Evolutionary conservation across 2,113 vertebrate species (phyloP).

Genomic region (Myanophis thanlyinensis): DNA sequence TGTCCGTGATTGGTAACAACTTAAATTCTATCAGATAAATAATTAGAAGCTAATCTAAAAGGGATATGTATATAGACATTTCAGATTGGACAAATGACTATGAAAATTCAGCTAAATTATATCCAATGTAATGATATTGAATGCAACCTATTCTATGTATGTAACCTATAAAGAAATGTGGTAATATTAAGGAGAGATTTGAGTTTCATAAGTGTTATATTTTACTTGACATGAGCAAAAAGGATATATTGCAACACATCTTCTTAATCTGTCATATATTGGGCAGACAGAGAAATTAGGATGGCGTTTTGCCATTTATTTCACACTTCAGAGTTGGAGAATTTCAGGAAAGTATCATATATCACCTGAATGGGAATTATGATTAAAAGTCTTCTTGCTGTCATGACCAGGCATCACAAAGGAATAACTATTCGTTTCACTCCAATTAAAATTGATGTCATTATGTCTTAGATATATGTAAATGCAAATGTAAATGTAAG

Average conservation of each 20-base stretch:
- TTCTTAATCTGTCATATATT: neutral
- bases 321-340: neutral
- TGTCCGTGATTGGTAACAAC: constrained; percentile 56
- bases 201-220: constrained; percentile 6
- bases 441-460: neutral
- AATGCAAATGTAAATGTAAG: too few species aligned
- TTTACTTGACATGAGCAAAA: neutral
- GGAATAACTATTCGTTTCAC: neutral
- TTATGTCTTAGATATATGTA: neutral
- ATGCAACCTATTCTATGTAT: constrained; percentile 15
- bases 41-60: constrained; percentile 70
- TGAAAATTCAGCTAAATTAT: constrained; percentile 54
- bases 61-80: constrained; percentile 48
- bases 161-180: constrained; percentile 25
- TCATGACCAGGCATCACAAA: neutral
- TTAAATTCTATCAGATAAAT: constrained; percentile 63
- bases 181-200: neutral
- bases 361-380: neutral
- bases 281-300: neutral
- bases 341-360: neutral
- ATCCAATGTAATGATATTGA: constrained; percentile 43
- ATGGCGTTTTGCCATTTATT: neutral
- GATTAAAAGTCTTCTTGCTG: neutral
- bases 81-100: constrained; percentile 59
- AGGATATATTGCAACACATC: neutral